Conservation (phyloP, 1,140 invertebrate genomes). For the Brachionus plicatilis region DNA sequence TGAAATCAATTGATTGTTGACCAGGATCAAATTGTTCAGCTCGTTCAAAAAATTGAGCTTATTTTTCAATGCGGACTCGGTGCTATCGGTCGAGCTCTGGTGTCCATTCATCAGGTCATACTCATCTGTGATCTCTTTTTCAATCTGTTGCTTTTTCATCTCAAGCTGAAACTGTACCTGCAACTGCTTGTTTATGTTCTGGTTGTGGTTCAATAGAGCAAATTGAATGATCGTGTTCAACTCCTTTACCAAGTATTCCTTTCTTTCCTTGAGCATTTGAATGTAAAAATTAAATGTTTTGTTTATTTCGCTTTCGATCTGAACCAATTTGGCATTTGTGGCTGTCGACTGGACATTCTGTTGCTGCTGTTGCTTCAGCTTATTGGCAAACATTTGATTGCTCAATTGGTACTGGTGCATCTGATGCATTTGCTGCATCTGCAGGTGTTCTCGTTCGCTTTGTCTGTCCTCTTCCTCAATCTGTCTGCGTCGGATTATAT, state of each 20-base stretch:
- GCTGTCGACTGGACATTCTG: neutral
- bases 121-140: slow-evolving; percentile 24
- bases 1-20: slow-evolving; percentile 17
- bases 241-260: slow-evolving; percentile 28
- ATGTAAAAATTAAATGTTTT: slow-evolving; percentile 38
- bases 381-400: neutral
- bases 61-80: neutral
- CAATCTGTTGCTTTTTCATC: slow-evolving; percentile 37
- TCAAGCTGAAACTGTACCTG: slow-evolving; percentile 29
- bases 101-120: slow-evolving; percentile 16
- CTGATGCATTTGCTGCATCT: slow-evolving; percentile 26
- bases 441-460: neutral
- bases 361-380: slow-evolving; percentile 21
- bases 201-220: slow-evolving; percentile 27
- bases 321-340: neutral
- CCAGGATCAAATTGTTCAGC: slow-evolving; percentile 14
- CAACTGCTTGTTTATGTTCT: slow-evolving; percentile 35
- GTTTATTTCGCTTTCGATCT: slow-evolving; percentile 26
- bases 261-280: slow-evolving; percentile 37
- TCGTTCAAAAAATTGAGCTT: neutral
- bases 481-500: neutral
- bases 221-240: slow-evolving; percentile 38
- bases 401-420: slow-evolving; percentile 7
- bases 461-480: neutral
- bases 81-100: neutral